Conservation (phyloP, 2,797 vertebrate genomes). For the Tapirus indicus region DNA sequence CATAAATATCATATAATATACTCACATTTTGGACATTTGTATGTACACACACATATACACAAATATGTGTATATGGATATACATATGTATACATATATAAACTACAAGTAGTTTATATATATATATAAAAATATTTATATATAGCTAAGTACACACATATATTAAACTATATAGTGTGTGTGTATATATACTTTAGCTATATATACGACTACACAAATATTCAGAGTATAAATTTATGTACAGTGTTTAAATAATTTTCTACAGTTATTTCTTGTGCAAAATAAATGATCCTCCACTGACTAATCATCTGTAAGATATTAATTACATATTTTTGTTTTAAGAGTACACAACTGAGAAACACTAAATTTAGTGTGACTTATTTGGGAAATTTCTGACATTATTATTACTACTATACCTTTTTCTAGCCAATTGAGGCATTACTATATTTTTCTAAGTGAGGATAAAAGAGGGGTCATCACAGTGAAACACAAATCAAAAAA, state of each 20-base stretch:
- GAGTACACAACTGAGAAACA: neutral
- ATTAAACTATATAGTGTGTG: neutral
- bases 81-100: too few relatives aligned
- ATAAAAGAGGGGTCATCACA: neutral
- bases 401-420: neutral
- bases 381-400: neutral
- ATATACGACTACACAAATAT: neutral
- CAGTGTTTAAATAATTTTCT: neutral
- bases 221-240: neutral
- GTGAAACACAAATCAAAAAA: neutral
- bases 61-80: too few relatives aligned
- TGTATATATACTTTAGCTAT: neutral
- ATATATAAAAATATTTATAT: too few relatives aligned
- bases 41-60: fast-evolving
- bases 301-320: neutral
- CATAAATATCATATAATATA: neutral
- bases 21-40: neutral
- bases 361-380: neutral
- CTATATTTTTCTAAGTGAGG: neutral
- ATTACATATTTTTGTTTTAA: too few relatives aligned
- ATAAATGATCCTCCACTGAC: neutral
- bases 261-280: neutral
- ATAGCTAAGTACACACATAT: neutral
- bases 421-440: neutral
- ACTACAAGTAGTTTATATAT: neutral